Conservation (phyloP, 2,888 invertebrate genomes). For the Ormia ochracea region DNA sequence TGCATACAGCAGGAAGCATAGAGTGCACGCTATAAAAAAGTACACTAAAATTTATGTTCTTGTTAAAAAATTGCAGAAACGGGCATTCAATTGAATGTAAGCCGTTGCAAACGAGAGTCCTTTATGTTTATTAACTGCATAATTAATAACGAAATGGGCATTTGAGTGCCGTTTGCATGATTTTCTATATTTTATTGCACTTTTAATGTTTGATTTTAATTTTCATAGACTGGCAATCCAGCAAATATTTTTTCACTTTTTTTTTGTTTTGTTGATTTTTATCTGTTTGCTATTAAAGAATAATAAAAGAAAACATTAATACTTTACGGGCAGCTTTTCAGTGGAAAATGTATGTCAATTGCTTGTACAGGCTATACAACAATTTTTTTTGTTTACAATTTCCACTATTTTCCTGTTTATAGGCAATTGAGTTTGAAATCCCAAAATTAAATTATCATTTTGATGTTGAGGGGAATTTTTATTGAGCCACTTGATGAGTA, state of each 20-base stretch:
- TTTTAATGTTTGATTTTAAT: neutral
- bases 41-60: neutral
- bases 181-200: neutral
- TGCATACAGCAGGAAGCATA: neutral
- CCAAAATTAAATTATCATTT: neutral
- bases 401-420: neutral
- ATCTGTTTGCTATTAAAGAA: neutral
- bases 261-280: neutral
- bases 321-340: neutral
- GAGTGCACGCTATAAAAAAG: neutral
- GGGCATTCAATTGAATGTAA: neutral
- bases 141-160: neutral
- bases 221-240: neutral
- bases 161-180: neutral
- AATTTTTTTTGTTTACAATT: neutral
- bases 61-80: neutral
- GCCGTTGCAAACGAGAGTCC: neutral
- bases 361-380: neutral
- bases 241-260: neutral
- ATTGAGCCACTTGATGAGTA: neutral
- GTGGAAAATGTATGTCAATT: neutral
- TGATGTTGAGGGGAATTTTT: neutral
- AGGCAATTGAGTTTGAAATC: neutral
- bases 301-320: neutral
- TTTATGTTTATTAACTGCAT: neutral